Evolutionary conservation across 2,113 vertebrate species (phyloP).

Genomic region (Lasiurus cinereus): DNA sequence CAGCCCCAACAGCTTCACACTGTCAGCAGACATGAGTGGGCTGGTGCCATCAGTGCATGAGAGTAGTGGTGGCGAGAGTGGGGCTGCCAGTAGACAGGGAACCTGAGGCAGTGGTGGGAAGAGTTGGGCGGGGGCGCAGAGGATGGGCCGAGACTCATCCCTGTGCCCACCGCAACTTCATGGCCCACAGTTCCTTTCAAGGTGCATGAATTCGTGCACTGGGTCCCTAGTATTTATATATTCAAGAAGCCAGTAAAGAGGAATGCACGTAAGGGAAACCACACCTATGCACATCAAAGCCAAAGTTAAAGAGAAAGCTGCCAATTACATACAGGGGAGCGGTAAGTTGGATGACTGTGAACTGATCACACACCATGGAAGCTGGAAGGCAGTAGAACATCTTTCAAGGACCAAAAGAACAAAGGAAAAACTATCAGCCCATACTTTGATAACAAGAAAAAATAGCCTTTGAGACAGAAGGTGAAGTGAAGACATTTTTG

Average conservation of each 20-base stretch:
- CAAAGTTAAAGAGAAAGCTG: background rate
- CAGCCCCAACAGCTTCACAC: no score
- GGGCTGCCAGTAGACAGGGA: no score
- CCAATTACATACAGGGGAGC: background rate
- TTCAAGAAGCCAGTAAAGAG: background rate
- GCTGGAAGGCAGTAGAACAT: background rate
- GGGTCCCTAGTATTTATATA: background rate
- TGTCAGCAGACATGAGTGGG: no score
- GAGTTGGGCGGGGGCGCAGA: no score
- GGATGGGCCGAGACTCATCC: no score
- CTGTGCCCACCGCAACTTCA: no score
- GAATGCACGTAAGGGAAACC: background rate
- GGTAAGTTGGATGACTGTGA: background rate
- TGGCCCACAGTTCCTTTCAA: no score
- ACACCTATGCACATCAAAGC: background rate
- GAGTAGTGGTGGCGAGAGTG: no score
- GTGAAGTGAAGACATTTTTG: background rate
- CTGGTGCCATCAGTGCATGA: no score
- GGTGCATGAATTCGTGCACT: no score
- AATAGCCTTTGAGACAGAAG: background rate
- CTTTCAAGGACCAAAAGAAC: background rate
- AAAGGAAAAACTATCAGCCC: background rate
- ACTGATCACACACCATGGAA: background rate
- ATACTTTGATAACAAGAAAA: background rate
- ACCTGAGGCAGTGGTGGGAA: no score